Evolutionary conservation across 2,888 invertebrate species (phyloP), one percentile per base, ranked within the genome.

Genomic region (Lasioglossum villosulum): DNA sequence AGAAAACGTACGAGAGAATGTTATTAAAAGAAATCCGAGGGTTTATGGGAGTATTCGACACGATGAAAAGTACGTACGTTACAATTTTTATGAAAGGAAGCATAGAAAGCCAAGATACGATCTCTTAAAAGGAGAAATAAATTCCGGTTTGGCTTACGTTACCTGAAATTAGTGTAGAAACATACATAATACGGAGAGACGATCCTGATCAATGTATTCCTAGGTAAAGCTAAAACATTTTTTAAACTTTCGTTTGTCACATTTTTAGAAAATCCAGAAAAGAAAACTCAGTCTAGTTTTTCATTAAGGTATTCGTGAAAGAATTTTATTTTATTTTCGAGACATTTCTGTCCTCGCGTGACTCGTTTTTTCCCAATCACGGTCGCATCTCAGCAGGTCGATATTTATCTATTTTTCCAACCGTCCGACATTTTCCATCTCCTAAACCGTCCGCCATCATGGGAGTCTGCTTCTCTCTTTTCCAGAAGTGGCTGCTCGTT

Each of bases 401-500:
- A 16, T 30, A 63, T 14, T 63, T 63, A 30, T 30, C 6, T 16
- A 63, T 78, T 78, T 48, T 42, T 8, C 34, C 30, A 39, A 16
- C 39, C 23, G 16, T 23, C 27, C 2, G 37, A 39, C 72, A 23
- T 45, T 34, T 6, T n/a, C 63, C 37, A 48, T n/a, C 71, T 45
- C 66, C 19, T 52, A 63, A 72, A 66, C 27, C 66, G 72, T 72
- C 84, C 78, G 45, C 56, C 72, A 78, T 75, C 72, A 75, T 78
- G 75, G 48, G 27, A 52, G 63, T 66, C 37, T 75, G 75, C 56
- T 52, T 75, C 59, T 42, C 77, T 75, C 84, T 80, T 75, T 75
- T 80, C 76, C 71, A 86, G 83, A 80, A 86, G 80, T 82, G 75
- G 72, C 80, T 74, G 83, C 86, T 86, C 66, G 84, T 88, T 89